Evolutionary conservation across 2,113 vertebrate species (phyloP).

Genomic region (Pavo muticus): DNA sequence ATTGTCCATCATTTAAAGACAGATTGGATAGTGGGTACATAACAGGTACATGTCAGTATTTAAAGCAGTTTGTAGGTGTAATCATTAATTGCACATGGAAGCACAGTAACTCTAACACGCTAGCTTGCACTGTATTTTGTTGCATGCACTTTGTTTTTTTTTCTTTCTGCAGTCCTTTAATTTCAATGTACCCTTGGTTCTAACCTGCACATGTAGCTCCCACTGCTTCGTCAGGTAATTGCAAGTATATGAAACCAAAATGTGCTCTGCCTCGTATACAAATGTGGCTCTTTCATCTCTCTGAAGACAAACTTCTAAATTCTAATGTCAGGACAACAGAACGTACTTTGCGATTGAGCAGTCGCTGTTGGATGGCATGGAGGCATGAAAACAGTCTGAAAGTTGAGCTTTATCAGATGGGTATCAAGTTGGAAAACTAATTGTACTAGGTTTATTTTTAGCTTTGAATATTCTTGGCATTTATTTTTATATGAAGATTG

Average conservation of each 20-base stretch:
- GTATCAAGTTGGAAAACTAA: neutral
- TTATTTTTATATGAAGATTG: constrained; percentile 12
- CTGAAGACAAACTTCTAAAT: constrained; percentile 7
- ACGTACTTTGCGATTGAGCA: neutral
- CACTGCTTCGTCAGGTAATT: neutral
- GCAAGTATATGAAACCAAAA: neutral
- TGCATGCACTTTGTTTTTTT: neutral
- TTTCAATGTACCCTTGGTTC: neutral
- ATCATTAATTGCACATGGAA: neutral
- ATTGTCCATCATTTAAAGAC: neutral
- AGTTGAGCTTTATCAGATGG: neutral
- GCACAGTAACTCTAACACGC: neutral
- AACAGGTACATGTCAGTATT: neutral
- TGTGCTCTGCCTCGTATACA: neutral
- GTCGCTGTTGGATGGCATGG: neutral
- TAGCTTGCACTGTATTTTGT: neutral
- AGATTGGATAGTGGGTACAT: neutral
- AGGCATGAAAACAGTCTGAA: neutral
- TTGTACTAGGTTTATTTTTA: constrained; percentile 3
- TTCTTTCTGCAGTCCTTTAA: neutral
- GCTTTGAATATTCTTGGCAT: neutral
- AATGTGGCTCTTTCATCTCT: neutral
- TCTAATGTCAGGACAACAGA: neutral
- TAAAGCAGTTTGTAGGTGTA: neutral
- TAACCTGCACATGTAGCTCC: neutral